Evolutionary conservation across 2,113 vertebrate species (phyloP).

Genomic region (Charadrius vociferus): DNA sequence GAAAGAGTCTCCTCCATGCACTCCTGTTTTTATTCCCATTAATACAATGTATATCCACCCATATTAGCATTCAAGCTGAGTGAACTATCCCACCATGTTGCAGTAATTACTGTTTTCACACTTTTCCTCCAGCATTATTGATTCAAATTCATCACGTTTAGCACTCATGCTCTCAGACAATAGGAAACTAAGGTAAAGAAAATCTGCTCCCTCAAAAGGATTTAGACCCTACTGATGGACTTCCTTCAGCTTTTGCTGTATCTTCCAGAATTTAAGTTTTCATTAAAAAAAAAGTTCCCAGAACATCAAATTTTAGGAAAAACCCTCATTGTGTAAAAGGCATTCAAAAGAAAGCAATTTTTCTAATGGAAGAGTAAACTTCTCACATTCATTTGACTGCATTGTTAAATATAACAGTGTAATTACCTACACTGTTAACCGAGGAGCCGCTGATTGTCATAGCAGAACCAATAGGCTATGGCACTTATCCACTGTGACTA

Average conservation of each 20-base stretch:
- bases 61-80: neutral
- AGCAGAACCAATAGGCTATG: constrained; percentile 22
- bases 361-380: neutral
- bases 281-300: neutral
- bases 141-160: constrained; percentile 30
- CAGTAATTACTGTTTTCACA: constrained; percentile 8
- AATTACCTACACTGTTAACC: neutral
- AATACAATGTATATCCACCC: neutral
- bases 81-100: neutral
- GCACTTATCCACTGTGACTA: constrained; percentile 51
- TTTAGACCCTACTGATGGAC: neutral
- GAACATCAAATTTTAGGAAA: neutral
- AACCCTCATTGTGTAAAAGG: neutral
- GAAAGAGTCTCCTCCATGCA: neutral
- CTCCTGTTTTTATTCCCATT: neutral
- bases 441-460: neutral
- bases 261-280: neutral
- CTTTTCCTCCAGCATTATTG: neutral
- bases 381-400: neutral
- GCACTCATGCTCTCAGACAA: neutral
- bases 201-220: neutral
- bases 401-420: neutral
- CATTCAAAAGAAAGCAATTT: neutral
- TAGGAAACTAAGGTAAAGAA: neutral
- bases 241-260: neutral